phyloP scores from a whole-genome alignment of 2,797 vertebrate species.

The Luscinia luscinia region DNA sequence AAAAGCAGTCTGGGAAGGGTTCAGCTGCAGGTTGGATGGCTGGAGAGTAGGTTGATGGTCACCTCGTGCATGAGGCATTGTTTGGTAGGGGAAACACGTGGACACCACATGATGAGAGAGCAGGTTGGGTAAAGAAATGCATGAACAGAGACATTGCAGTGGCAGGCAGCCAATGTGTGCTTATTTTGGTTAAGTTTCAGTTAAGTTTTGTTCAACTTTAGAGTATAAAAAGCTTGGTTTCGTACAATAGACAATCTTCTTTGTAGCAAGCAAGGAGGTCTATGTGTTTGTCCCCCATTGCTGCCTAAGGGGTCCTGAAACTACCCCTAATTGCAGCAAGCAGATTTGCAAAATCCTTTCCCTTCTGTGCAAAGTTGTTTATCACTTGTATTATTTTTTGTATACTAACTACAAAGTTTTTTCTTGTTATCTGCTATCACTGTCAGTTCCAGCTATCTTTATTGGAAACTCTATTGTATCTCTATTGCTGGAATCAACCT shows the following conservation, averaged over 20 bases:
- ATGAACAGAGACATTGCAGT: not conserved
- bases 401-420: not conserved
- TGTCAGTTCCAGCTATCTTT: not conserved
- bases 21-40: not conserved
- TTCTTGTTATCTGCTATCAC: not conserved
- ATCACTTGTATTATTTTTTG: not conserved
- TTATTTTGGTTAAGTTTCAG: not conserved
- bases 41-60: not conserved
- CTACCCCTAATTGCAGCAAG: not conserved
- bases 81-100: too few relatives aligned
- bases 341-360: not conserved
- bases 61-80: not conserved
- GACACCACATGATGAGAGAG: too few relatives aligned
- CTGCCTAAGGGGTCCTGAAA: not conserved
- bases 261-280: not conserved
- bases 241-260: not conserved
- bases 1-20: not conserved
- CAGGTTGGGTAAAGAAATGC: not conserved
- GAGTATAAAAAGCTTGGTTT: not conserved
- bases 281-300: not conserved
- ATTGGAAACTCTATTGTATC: not conserved
- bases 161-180: too few relatives aligned
- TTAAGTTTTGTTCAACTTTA: not conserved
- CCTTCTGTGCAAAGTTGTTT: not conserved
- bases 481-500: not conserved